phyloP scores from a whole-genome alignment of 2,888 invertebrate species.

The Idaea biselata region DNA sequence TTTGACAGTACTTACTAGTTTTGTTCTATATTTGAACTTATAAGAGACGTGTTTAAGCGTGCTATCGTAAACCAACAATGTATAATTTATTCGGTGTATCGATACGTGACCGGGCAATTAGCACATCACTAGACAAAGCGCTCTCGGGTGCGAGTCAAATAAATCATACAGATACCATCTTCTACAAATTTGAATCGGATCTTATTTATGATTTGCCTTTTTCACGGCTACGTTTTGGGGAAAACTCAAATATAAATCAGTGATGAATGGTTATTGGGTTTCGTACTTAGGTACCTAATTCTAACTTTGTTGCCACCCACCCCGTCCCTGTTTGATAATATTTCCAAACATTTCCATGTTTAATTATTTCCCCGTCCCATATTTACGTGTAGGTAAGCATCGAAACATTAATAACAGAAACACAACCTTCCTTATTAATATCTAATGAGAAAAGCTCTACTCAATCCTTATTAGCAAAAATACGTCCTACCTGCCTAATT shows the following conservation, averaged over 20 bases:
- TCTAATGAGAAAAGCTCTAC: constrained; percentile 38
- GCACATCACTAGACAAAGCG: constrained; percentile 76
- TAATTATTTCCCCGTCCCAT: constrained; percentile 25
- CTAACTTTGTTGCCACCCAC: constrained; percentile 53
- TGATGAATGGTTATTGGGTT: constrained; percentile 73
- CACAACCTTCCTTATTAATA: constrained; percentile 4
- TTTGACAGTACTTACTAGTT: background rate
- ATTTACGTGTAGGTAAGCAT: constrained; percentile 16
- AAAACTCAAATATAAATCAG: constrained; percentile 76
- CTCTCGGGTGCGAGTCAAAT: constrained; percentile 76
- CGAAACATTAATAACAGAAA: background rate
- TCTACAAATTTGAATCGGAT: constrained; percentile 82
- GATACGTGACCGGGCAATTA: constrained; percentile 67
- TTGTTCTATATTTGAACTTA: background rate
- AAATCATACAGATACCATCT: constrained; percentile 81
- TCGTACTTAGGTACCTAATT: constrained; percentile 57
- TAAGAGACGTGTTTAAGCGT: background rate
- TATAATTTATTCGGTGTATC: constrained; percentile 49
- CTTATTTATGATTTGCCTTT: constrained; percentile 82
- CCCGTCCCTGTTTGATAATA: constrained; percentile 36
- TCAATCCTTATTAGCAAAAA: constrained; percentile 32
- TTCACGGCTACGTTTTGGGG: constrained; percentile 79
- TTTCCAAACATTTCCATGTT: constrained; percentile 30
- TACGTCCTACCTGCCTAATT: constrained; percentile 24
- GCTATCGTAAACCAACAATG: background rate